Evolutionary conservation across 2,797 vertebrate genomes (phyloP).

Genomic region (Prunella strophiata): DNA sequence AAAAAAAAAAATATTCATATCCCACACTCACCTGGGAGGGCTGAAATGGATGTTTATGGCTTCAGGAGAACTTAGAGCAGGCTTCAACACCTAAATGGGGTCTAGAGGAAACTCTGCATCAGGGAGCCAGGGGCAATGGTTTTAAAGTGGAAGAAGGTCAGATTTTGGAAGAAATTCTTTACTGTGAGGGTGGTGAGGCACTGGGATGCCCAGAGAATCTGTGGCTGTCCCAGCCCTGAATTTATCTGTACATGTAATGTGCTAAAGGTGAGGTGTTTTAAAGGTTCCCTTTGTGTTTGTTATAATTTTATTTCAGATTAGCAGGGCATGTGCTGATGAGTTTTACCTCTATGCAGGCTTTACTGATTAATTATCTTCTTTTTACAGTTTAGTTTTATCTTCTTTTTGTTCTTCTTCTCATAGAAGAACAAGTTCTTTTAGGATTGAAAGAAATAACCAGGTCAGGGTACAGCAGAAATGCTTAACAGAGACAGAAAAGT

Average conservation of each 20-base stretch:
- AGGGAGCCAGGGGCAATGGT: background rate
- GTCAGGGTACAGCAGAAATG: background rate
- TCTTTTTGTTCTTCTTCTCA: background rate
- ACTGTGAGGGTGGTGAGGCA: background rate
- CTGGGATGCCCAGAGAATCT: background rate
- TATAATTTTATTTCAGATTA: background rate
- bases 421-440: background rate
- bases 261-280: background rate
- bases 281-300: background rate
- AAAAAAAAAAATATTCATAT: background rate
- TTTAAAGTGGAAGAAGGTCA: background rate
- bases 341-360: background rate
- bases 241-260: background rate
- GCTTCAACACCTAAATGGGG: background rate
- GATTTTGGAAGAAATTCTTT: background rate
- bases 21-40: background rate
- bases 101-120: background rate
- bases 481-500: background rate
- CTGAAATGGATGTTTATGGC: background rate
- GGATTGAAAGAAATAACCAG: background rate
- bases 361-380: background rate
- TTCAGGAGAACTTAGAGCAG: background rate
- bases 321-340: background rate
- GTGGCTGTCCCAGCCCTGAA: background rate
- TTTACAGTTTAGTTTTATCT: background rate